Percentiles rank a stretch among this genome's conserved stretches.
These are phyloP conservation scores for Antheraea pernyi DNA, from an alignment of 1,140 invertebrate genomes.

Conservation along the genomic window DNA sequence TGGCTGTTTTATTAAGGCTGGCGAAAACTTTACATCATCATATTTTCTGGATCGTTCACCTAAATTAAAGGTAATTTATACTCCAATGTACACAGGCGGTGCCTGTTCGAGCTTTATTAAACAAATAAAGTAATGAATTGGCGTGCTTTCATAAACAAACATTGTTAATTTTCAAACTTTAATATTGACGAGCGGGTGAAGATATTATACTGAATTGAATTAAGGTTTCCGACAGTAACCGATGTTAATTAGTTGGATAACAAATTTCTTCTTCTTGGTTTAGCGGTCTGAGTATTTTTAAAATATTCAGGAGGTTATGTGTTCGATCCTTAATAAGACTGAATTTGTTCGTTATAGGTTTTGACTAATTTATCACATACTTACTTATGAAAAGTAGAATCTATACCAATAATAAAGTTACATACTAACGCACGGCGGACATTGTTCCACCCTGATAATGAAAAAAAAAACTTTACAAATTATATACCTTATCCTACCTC, in stretches of 20 bases:
- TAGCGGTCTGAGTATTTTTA: neutral
- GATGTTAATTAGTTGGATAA: neutral
- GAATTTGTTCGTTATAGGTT: neutral
- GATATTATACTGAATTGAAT: slow-evolving; percentile 15
- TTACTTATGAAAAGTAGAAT: too few species aligned
- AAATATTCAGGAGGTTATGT: neutral
- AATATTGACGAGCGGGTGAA: slow-evolving; percentile 49
- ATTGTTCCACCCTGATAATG: too few species aligned
- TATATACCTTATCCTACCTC: too few species aligned
- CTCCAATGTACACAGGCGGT: slow-evolving; percentile 58
- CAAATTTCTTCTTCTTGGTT: neutral
- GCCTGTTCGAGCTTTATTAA: slow-evolving; percentile 62
- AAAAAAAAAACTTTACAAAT: too few species aligned
- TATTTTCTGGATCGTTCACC: slow-evolving; percentile 70
- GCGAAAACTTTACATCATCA: slow-evolving; percentile 72
- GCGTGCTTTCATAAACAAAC: slow-evolving; percentile 55
- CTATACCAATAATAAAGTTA: too few species aligned
- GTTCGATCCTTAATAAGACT: neutral
- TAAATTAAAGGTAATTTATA: slow-evolving; percentile 76
- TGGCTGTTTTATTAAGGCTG: slow-evolving; percentile 50
- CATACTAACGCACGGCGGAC: too few species aligned
- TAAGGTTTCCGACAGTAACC: neutral
- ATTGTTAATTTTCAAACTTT: slow-evolving; percentile 56
- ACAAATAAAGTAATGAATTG: slow-evolving; percentile 71
- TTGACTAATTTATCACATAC: neutral